Base-by-base conservation (phyloP, 1,140 invertebrate genomes). In the Drosophila quadrilineata region DNA sequence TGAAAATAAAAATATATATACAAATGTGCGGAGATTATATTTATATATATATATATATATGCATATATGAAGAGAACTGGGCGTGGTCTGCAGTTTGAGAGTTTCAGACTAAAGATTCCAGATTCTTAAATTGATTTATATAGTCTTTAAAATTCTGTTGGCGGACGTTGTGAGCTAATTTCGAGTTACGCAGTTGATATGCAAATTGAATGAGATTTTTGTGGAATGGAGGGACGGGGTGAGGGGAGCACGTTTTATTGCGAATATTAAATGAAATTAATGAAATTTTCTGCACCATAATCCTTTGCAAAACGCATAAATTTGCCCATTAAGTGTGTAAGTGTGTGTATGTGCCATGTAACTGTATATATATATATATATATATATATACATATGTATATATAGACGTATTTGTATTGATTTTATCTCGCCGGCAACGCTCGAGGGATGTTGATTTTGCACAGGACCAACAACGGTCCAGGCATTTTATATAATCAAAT, bases 241-340 rank as follows among this genome's bases (percentile, higher is more conserved):
- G n/a, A n/a, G n/a, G 63, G 53, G 62, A 56, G 58, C 36, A 36
- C 60, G 43, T 84, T 85, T 86, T 84, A 84, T 84, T 84, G 79
- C 74, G 66, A 79, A 84, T 84, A 84, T 84, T 84, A 86, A 84
- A 84, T 85, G 63, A 79, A 85, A 84, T 84, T 84, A 84, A 84
- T 84, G 75, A 84, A 84, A 84, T 84, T 85, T 84, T 84, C 79
- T 85, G 74, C 79, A 66, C 66, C 80, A 84, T 84, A 84, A 84
- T 85, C 79, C 79, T 84, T 84, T 84, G 79, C 79, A 86, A 84
- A 84, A 84, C 79, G 60, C 79, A 84, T 84, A 85, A 84, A 84
- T 85, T 84, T 79, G 19, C 66, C 74, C 79, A 84, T 84, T 84
- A 79, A 65, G 80, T 75, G 62, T 41, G 21, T 53, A 17, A n/a